A percentile compares a stretch with the other conserved stretches of the same genome.
Conservation (phyloP, 2,888 invertebrate genomes). For the Dendrolimus houi region DNA sequence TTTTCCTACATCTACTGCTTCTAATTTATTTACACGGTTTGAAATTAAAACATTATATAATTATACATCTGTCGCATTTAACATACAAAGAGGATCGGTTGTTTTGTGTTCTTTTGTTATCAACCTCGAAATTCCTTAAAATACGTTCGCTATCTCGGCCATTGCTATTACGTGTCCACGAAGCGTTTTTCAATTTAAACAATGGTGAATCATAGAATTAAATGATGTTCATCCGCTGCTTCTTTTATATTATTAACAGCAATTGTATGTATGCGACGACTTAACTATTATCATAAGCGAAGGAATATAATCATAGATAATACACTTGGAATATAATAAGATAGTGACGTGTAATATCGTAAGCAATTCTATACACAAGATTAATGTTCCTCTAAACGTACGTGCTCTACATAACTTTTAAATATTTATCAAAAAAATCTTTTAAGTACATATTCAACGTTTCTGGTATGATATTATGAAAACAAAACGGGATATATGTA, state of each 20-base stretch:
- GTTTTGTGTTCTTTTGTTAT: neutral
- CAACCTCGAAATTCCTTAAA: neutral
- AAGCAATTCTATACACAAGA: no score
- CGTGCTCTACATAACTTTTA: no score
- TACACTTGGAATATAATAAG: no score
- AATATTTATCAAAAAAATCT: no score
- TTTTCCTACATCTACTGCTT: no score
- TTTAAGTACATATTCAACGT: no score
- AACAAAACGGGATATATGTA: no score
- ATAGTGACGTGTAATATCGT: no score
- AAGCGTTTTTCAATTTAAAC: neutral
- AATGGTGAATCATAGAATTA: neutral
- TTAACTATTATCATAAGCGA: neutral
- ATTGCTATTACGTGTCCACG: neutral
- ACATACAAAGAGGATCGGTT: neutral
- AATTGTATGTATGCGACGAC: neutral
- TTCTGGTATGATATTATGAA: no score
- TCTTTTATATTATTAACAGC: neutral
- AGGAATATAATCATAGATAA: neutral
- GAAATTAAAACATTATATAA: no score
- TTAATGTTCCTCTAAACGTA: no score
- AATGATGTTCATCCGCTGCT: constrained; percentile 3
- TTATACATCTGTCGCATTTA: neutral
- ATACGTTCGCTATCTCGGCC: neutral
- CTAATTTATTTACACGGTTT: no score